Base-by-base conservation (phyloP, 2,888 invertebrate species). In the Globia sparganii region DNA sequence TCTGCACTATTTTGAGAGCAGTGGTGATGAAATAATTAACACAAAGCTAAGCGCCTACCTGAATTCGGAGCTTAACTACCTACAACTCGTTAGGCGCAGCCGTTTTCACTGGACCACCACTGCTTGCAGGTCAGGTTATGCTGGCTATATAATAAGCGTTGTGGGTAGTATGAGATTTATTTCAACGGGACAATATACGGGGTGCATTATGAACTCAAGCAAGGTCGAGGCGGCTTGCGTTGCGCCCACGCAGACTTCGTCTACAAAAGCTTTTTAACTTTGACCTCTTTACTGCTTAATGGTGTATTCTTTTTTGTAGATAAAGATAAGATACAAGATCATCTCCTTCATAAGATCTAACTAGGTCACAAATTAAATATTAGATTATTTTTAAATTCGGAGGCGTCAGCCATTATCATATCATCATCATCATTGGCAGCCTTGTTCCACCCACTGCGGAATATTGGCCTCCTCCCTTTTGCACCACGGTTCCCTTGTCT, bases 201-300 rank as follows among this genome's bases (percentile, higher is more conserved):
- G 71, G 40, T 83, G 78, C 21, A 78, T 67, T 61, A 67, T 83
- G 62, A 67, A 67, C 78, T 80, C 49, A 31, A 49, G 49, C 67
- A 83, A 78, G 83, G 61, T 37, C 56, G 34, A 59, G 4, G 13
- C 43, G n/a, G 68, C 62, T 79, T 71, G 21, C 4, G 11, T 6
- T 58, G 71, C 40, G 66, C 80, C 83, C 46, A 80, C 80, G 61
- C 78, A 78, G 34, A 11, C 18, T 37, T 70, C 11, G 34, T 65
- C 56, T 28, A 80, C 74, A 80, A 80, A 83, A 78, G 71, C 66
- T 83, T 49, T 34, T 67, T 83, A 83, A 83, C 83, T 83, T 71
- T 80, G 80, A 80, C 80, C 83, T 83, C 49, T 34, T 80, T 72
- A 49, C 25, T 43, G 65, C 18, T 59, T 58, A 62, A 61, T 67